Conservation (phyloP, 2,888 invertebrate species). For the Lepidonotus clava region DNA sequence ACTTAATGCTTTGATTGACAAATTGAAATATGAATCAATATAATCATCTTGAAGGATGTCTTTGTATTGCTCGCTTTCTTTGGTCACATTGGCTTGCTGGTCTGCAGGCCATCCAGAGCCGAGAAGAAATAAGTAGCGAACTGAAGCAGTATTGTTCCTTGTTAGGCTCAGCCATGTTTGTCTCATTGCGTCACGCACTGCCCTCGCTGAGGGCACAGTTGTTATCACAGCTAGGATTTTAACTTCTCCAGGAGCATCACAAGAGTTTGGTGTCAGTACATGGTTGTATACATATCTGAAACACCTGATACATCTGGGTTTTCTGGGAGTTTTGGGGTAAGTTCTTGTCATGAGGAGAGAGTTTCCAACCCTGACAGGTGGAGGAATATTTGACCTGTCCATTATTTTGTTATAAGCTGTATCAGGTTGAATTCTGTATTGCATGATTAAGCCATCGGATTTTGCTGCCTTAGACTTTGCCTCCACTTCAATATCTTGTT, state of each 20-base stretch:
- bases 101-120: background rate
- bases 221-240: background rate
- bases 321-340: background rate
- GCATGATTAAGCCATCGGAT: background rate
- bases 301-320: background rate
- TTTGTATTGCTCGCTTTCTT: background rate
- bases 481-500: too few species aligned
- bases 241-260: background rate
- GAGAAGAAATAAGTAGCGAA: background rate
- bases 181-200: background rate
- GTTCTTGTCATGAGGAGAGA: background rate
- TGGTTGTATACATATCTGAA: background rate
- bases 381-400: background rate
- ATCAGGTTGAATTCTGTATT: background rate
- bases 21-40: background rate
- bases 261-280: background rate
- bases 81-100: background rate
- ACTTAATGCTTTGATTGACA: background rate
- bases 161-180: background rate
- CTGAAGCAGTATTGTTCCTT: background rate
- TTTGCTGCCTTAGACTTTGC: too few species aligned
- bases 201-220: background rate
- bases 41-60: constrained; percentile 12
- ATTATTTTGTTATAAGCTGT: too few species aligned
- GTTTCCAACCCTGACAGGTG: background rate